Evolutionary conservation across 1,140 invertebrate species (phyloP), one percentile per base, ranked within the genome.

Genomic region (Thrips palmi): DNA sequence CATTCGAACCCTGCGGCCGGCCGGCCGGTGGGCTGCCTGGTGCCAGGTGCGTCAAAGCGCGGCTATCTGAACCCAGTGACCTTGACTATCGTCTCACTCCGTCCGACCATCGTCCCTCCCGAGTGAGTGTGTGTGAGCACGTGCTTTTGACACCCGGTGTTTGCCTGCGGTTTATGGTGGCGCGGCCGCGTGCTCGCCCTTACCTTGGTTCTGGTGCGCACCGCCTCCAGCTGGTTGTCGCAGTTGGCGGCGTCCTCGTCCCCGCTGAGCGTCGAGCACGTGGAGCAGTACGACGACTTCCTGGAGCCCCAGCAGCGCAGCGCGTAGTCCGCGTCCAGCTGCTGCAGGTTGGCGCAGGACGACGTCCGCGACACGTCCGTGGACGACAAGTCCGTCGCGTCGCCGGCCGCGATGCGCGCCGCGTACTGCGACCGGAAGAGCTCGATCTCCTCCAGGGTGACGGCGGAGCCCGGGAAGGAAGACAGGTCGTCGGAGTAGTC

Each of bases 401-500:
- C 48, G 12, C 44, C 43, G 40, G 45, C 43, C 31, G 51, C 49
- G 47, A 42, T 33, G 10, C 41, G 37, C 31, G 36, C 10, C 8
- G 20, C 23, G 42, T 48, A 44, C 60, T 59, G 7, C 65, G 28
- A 15, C 11, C 42, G 55, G 46, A 73, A 62, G 55, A 70, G 70
- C 47, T 71, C 66, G 46, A 73, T 66, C 49, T 75, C 73, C 45
- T 75, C 71, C 28, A 70, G 56, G 5, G 69, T 71, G 3, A 74
- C 64, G 5, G 43, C 37, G 7, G 46, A 44, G 2, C 44, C 42
- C 14, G 42, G 40, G 14, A 44, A 43, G 24, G 57, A 56, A 6
- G 58, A 59, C n/a, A n/a, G n/a, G 43, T 78, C 77, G 49, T 83
- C 78, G 0, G 77, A 81, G 49, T 82, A 81, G 53, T 85, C 81